Percentiles rank a stretch among this genome's conserved stretches.
Evolutionary conservation across 2,797 vertebrate genomes (phyloP).

Genomic region (Apodemus agrarius): DNA sequence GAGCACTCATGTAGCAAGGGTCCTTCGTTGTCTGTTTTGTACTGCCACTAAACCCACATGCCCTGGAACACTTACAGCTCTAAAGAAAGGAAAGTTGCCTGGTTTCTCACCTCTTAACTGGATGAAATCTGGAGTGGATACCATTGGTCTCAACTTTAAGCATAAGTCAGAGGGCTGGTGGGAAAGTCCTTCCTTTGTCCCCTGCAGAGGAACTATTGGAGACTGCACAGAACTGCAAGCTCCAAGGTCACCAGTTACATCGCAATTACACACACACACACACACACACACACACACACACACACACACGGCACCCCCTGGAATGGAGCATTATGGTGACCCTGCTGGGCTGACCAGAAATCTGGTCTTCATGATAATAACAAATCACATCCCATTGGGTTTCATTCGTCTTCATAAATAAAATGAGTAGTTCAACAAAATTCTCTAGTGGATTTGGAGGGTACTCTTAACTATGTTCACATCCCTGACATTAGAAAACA

Average conservation of each 20-base stretch:
- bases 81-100: conserved; percentile 45
- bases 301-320: neutral
- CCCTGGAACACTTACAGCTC: neutral
- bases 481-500: conserved; percentile 6
- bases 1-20: neutral
- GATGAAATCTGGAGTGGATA: conserved; percentile 23
- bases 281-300: conserved; percentile 5
- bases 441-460: neutral
- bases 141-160: conserved; percentile 33
- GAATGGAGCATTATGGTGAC: neutral
- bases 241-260: neutral
- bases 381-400: neutral
- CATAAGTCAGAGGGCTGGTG: neutral
- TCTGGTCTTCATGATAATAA: neutral
- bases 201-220: neutral
- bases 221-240: neutral
- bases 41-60: conserved; percentile 20
- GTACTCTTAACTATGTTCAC: neutral
- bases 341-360: neutral
- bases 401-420: conserved; percentile 33
- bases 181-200: neutral
- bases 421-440: neutral
- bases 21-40: neutral
- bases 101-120: conserved; percentile 6
- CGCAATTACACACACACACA: conserved; percentile 6